Evolutionary conservation across 2,113 vertebrate genomes (phyloP).

Genomic region (Embiotoca jacksoni): DNA sequence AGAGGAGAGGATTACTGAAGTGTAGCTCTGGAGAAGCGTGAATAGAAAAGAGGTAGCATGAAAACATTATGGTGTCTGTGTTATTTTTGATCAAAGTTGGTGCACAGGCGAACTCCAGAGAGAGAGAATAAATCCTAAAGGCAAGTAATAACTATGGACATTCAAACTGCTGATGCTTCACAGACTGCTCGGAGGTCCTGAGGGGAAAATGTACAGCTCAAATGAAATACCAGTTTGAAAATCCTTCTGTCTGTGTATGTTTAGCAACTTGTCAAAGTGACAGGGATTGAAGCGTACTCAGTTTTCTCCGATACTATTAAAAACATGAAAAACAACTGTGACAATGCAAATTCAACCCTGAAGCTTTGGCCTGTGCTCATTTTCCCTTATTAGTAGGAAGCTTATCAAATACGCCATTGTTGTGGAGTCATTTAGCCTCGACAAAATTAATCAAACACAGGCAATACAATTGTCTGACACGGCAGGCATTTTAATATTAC

Average conservation of each 20-base stretch:
- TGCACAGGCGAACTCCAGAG: constrained; percentile 32
- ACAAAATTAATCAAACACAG: constrained; percentile 57
- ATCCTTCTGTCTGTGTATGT: background rate
- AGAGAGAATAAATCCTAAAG: constrained; percentile 35
- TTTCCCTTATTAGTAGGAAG: constrained; percentile 12
- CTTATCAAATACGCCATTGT: constrained; percentile 58
- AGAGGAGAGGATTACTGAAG: constrained; percentile 41
- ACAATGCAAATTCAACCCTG: background rate
- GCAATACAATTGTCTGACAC: constrained; percentile 47
- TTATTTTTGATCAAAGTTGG: constrained; percentile 32
- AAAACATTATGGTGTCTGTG: constrained; percentile 29
- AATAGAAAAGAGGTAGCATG: constrained; percentile 11
- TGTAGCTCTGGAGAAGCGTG: constrained; percentile 34
- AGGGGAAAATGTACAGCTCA: background rate
- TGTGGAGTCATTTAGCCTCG: constrained; percentile 39
- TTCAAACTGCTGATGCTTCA: constrained; percentile 37
- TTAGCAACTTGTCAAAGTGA: constrained; percentile 27
- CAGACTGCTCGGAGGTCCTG: background rate
- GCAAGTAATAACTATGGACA: constrained; percentile 31
- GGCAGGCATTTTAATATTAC: constrained; percentile 52
- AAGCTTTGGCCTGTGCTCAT: constrained; percentile 25
- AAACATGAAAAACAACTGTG: constrained; percentile 24
- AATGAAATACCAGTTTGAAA: constrained; percentile 2
- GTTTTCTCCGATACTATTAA: background rate
- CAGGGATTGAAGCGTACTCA: background rate